Evolutionary conservation across 2,113 vertebrate genomes (phyloP), one percentile per base, ranked within the genome.

Genomic region (Notarius lentiginosus): DNA sequence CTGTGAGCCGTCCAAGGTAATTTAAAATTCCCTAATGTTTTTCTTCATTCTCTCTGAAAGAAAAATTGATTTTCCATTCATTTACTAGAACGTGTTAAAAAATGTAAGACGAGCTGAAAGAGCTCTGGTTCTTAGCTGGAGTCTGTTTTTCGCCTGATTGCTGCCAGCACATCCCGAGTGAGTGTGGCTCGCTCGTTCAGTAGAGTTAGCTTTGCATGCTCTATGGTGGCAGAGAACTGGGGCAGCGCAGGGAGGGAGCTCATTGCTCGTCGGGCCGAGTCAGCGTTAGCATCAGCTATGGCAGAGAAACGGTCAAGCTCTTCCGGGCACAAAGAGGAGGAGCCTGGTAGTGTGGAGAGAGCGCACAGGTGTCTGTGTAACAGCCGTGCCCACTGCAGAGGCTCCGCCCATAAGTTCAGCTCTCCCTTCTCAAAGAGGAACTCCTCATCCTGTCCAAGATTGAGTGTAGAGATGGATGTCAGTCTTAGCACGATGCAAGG

Each of bases 391-490:
- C 96, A 95, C 87, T 95, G 95, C 84, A 98, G 87, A 17, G 95
- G 95, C 94, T 99, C 98, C 0, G 95, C 97, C 98, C 98, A 99
- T 89, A 99, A 96, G 92, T 98, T 99, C 84, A 96, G 91, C 85
- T 98, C 96, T 0, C 96, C 95, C 93, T 99, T 99, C 91, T 98
- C 97, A 90, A 99, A 99, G 83, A 98, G 93, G 89, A 95, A 94
- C 88, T 98, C 97, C 87, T 97, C 97, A 66, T 95, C 96, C 97
- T 99, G 90, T 79, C 68, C 17, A 58, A 77, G 68, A 68, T n/a
- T 91, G 5, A 77, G 47, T 89, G 89, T 66, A 92, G 82, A 68
- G 7, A 30, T 2, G 82, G 8, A 70, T 10, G 7, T 83, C 17
- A 18, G 49, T 22, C 9, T 83, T 14, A 47, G 27, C 49, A 56